Conservation (phyloP, 2,113 vertebrate species). For the Bubo blakistoni region DNA sequence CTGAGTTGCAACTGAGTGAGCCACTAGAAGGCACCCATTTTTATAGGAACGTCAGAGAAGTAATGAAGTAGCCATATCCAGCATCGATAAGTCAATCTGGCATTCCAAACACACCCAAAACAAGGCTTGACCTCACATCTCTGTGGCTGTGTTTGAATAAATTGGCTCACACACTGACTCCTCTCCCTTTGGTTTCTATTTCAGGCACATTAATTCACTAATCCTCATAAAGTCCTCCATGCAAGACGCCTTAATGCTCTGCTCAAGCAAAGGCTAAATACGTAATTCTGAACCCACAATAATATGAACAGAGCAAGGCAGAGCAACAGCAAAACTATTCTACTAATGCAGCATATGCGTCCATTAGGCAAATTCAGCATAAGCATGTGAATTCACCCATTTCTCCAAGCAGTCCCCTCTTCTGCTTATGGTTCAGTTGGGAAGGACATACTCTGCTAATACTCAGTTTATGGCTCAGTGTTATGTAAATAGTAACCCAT, state of each 20-base stretch:
- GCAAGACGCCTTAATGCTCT: not conserved
- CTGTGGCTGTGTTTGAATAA: not conserved
- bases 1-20: not conserved
- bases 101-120: not conserved
- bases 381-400: not conserved
- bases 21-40: not conserved
- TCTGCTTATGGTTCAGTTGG: not conserved
- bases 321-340: not conserved
- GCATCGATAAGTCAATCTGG: not conserved
- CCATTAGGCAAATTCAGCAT: not conserved
- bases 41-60: not conserved
- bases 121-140: not conserved
- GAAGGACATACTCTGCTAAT: not conserved
- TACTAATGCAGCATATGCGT: not conserved
- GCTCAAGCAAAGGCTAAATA: not conserved
- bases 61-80: not conserved
- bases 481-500: not conserved
- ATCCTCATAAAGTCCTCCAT: not conserved
- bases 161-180: not conserved
- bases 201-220: not conserved
- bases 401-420: not conserved
- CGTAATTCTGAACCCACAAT: not conserved
- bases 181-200: not conserved
- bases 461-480: not conserved
- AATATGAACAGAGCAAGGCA: not conserved